Conservation (phyloP, 2,113 vertebrate genomes). For the Pavo muticus region DNA sequence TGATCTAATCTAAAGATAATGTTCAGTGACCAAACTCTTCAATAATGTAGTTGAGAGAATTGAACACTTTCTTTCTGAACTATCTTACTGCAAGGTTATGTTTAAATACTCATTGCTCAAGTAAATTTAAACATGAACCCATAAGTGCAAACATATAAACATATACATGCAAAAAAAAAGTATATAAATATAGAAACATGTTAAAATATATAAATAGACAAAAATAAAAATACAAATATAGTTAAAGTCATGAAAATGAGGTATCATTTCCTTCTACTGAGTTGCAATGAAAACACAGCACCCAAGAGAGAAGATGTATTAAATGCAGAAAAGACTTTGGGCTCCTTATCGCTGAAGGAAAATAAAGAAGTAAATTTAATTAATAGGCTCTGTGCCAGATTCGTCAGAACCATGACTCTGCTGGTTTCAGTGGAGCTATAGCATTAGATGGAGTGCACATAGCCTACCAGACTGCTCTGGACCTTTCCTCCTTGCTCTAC, state of each 20-base stretch:
- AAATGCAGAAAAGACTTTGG: background rate
- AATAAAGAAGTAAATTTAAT: slow-evolving; percentile 13
- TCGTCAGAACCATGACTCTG: background rate
- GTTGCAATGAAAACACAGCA: background rate
- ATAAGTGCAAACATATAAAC: background rate
- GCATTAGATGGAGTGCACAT: background rate
- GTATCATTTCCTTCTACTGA: background rate
- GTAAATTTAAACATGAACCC: background rate
- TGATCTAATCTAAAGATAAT: background rate
- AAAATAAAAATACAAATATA: background rate
- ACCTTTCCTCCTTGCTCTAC: background rate
- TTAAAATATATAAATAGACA: background rate
- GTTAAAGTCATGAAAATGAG: background rate
- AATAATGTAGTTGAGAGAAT: background rate
- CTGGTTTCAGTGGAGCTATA: background rate
- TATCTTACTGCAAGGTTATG: background rate
- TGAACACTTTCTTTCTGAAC: background rate
- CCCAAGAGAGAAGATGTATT: background rate
- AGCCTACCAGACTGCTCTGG: background rate
- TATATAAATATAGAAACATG: background rate
- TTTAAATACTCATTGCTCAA: background rate
- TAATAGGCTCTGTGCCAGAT: background rate
- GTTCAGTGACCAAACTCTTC: background rate
- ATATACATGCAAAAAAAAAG: background rate
- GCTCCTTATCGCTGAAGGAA: background rate